phyloP scores from a whole-genome alignment of 2,113 vertebrate genomes.

The Heterotilapia buettikoferi region DNA sequence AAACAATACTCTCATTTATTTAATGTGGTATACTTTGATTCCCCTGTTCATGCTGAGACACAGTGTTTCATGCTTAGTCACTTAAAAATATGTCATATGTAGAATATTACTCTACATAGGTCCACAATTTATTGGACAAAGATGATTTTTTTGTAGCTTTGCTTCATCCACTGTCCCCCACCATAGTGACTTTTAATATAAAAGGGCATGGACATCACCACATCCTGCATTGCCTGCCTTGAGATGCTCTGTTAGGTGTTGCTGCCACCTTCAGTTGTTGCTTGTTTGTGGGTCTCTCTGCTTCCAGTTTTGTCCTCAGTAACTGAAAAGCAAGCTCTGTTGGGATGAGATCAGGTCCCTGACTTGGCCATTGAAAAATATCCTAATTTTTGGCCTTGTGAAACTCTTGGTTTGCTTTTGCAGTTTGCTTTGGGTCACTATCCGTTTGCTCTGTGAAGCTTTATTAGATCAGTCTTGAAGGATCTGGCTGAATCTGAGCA shows the following conservation, averaged over 20 bases:
- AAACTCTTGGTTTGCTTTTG: neutral
- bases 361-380: neutral
- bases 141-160: neutral
- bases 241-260: neutral
- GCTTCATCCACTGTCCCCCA: neutral
- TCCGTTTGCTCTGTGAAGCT: neutral
- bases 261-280: neutral
- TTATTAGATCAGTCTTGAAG: neutral
- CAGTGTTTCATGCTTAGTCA: neutral
- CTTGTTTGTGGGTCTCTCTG: neutral
- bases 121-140: neutral
- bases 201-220: neutral
- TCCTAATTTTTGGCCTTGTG: neutral
- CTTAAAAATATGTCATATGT: neutral
- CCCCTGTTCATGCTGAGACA: neutral
- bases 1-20: slow-evolving; percentile 20
- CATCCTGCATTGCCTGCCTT: neutral
- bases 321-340: neutral
- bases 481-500: neutral
- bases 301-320: neutral
- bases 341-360: neutral
- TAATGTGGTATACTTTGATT: slow-evolving; percentile 22
- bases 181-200: neutral
- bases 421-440: neutral
- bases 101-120: neutral